Conservation (phyloP, 1,140 invertebrate genomes). For the Mya arenaria region DNA sequence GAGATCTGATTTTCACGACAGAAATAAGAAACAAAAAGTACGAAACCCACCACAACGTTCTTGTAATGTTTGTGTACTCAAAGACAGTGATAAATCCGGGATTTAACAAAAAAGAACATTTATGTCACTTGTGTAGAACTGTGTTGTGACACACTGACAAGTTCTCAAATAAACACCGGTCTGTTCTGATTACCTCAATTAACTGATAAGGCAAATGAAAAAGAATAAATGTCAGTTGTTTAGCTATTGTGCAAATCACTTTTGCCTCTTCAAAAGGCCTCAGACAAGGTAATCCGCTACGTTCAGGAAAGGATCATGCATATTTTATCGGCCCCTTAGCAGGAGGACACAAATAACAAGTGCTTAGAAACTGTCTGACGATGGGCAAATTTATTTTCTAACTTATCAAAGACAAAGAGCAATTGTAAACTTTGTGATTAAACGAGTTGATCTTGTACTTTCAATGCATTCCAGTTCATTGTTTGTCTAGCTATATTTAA, state of each 20-base stretch:
- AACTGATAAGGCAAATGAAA: constrained; percentile 33
- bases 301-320: constrained; percentile 26
- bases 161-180: constrained; percentile 22
- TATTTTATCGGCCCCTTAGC: constrained; percentile 30
- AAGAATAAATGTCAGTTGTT: constrained; percentile 27
- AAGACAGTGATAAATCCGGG: constrained; percentile 15
- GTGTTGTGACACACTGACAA: constrained; percentile 23
- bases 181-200: constrained; percentile 28
- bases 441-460: not conserved
- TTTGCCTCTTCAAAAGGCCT: constrained; percentile 40
- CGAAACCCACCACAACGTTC: not conserved
- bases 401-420: not conserved
- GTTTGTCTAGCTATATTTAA: constrained; percentile 1
- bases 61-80: constrained; percentile 18
- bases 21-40: not conserved
- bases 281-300: not conserved
- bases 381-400: constrained; percentile 4
- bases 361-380: not conserved
- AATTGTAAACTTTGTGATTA: no score
- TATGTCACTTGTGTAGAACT: constrained; percentile 31
- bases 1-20: not conserved
- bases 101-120: constrained; percentile 19
- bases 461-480: not conserved
- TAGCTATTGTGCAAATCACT: constrained; percentile 8
- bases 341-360: not conserved